phyloP scores from a whole-genome alignment of 2,113 vertebrate genomes.

The Toxotes chatareus region DNA sequence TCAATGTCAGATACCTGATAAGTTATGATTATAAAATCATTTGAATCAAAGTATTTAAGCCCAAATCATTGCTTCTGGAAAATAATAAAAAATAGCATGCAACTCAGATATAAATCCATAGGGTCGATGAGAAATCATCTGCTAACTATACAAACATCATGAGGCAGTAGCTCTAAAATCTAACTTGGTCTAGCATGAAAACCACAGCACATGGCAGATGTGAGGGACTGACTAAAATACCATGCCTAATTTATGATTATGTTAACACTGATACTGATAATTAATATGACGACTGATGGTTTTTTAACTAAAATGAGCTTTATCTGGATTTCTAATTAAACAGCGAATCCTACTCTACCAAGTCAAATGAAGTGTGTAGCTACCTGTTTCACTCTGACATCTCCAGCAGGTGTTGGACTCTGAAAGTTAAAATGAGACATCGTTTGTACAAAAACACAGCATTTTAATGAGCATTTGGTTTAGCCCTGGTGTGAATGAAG shows the following conservation, averaged over 20 bases:
- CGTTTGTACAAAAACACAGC: slow-evolving; percentile 40
- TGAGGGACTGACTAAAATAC: background rate
- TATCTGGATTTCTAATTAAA: background rate
- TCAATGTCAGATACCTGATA: background rate
- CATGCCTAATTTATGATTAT: background rate
- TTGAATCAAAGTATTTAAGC: background rate
- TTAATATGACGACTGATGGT: no score
- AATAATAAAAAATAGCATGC: slow-evolving; percentile 6
- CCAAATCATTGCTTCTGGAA: background rate
- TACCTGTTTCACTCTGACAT: slow-evolving; percentile 85
- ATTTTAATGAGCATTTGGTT: slow-evolving; percentile 13
- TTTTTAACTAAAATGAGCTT: background rate
- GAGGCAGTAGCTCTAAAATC: background rate
- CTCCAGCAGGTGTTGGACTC: slow-evolving; percentile 84
- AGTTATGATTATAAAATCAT: background rate
- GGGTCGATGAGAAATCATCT: background rate
- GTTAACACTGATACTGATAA: background rate
- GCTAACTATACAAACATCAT: no score
- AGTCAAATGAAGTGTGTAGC: slow-evolving; percentile 49
- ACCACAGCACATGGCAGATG: background rate
- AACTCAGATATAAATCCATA: background rate
- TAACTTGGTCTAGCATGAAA: background rate
- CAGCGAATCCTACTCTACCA: background rate
- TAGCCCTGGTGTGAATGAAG: background rate
- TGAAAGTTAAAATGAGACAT: slow-evolving; percentile 73